phyloP scores from a whole-genome alignment of 2,797 vertebrate species.

The Diplodus sargus region DNA sequence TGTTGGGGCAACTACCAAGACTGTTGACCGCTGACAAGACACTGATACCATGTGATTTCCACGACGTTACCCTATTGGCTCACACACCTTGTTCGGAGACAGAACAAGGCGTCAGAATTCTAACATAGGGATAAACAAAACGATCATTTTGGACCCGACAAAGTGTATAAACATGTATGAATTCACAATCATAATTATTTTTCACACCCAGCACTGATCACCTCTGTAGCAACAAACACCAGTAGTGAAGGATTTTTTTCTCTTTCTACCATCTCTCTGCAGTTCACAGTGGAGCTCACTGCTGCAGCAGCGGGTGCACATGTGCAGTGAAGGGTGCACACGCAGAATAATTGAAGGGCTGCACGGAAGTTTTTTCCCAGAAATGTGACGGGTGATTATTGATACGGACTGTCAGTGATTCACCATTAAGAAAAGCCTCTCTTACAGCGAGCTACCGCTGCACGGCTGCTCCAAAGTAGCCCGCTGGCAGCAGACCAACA shows the following conservation, averaged over 20 bases:
- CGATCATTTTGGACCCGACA: too few species aligned
- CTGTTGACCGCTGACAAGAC: too few species aligned
- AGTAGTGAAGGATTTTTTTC: not conserved
- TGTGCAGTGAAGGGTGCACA: not conserved
- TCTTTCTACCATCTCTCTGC: not conserved
- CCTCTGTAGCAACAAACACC: not conserved
- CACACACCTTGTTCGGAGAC: too few species aligned
- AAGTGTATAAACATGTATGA: too few species aligned
- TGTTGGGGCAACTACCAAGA: too few species aligned
- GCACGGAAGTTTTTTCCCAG: not conserved
- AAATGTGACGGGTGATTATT: conserved; percentile 49
- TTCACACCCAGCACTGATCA: not conserved
- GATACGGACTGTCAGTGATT: conserved; percentile 47
- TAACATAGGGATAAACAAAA: too few species aligned
- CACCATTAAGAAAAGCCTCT: conserved; percentile 45
- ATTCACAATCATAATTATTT: too few species aligned
- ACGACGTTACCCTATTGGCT: too few species aligned
- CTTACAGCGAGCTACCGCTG: conserved; percentile 38
- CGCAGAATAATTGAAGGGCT: conserved; percentile 10
- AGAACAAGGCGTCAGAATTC: too few species aligned
- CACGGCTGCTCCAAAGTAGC: conserved; percentile 52
- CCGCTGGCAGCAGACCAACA: conserved; percentile 53
- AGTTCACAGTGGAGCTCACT: not conserved
- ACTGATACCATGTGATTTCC: too few species aligned
- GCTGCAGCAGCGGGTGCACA: conserved; percentile 2